A percentile compares a stretch with the other conserved stretches of the same genome.
Conservation (phyloP, 2,888 invertebrate species). For the Sesia apiformis region DNA sequence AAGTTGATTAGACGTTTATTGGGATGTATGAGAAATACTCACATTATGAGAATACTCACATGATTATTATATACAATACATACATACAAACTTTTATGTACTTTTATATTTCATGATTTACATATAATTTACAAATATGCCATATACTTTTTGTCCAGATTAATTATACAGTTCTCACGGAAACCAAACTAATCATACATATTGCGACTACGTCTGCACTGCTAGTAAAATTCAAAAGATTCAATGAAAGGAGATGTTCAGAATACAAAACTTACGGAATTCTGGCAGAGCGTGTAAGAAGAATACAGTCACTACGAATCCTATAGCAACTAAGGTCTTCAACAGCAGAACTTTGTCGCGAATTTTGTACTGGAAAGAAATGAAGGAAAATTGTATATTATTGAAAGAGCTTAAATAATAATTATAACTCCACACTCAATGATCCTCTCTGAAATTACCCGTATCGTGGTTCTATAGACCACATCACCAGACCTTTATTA, state of each 20-base stretch:
- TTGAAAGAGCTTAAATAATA: not conserved
- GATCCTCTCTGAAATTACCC: no score
- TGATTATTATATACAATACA: no score
- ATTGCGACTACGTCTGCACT: not conserved
- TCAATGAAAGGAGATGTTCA: no score
- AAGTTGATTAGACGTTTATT: no score
- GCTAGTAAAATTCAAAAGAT: no score
- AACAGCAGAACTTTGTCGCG: constrained; percentile 82
- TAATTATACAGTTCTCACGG: no score
- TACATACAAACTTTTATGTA: no score
- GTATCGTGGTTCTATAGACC: no score
- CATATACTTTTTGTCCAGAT: not conserved
- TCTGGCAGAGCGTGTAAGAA: constrained; percentile 88
- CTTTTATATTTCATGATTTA: not conserved
- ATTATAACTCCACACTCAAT: not conserved
- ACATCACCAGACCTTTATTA: constrained; percentile 21
- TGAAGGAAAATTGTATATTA: not conserved
- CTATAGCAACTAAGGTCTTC: constrained; percentile 82
- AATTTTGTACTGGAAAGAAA: constrained; percentile 82
- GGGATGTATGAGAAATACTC: no score
- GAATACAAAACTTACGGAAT: constrained; percentile 71
- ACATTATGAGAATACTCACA: no score
- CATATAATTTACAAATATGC: no score
- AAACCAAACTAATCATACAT: not conserved
- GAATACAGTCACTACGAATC: constrained; percentile 84